These are phyloP conservation scores for Pheosia gnoma DNA, from an alignment of 2,888 invertebrate genomes.

Conservation along the genomic window DNA sequence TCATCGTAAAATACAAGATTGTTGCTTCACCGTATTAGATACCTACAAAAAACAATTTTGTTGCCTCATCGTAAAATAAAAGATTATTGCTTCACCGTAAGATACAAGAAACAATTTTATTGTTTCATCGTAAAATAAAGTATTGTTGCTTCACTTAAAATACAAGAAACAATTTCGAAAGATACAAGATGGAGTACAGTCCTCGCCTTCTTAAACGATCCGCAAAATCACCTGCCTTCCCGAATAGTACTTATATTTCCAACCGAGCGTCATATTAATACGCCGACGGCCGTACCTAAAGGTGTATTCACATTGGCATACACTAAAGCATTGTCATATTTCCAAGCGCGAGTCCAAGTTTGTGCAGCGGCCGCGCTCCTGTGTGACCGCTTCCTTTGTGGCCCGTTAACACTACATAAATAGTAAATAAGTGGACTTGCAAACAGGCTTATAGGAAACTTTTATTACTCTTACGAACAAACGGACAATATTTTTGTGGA, in stretches of 20 bases:
- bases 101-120: no score
- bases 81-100: no score
- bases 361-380: conserved; percentile 60
- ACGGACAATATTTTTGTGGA: conserved; percentile 35
- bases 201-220: no score
- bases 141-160: no score
- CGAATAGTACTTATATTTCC: neutral
- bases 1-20: no score
- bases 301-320: conserved; percentile 71
- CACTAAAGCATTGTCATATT: conserved; percentile 77
- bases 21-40: no score
- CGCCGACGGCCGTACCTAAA: conserved; percentile 56
- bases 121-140: no score
- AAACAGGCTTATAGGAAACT: conserved; percentile 68
- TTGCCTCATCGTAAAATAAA: no score
- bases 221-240: no score
- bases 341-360: conserved; percentile 60
- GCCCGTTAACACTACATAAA: conserved; percentile 69
- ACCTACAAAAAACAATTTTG: no score
- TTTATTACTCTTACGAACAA: conserved; percentile 54
- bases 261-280: conserved; percentile 53
- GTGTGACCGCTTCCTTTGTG: conserved; percentile 70
- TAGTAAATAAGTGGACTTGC: conserved; percentile 67
- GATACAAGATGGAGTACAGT: no score
- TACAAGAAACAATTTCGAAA: no score